Evolutionary conservation across 1,140 invertebrate genomes (phyloP).

Genomic region (Yoshiicerus persimilis): DNA sequence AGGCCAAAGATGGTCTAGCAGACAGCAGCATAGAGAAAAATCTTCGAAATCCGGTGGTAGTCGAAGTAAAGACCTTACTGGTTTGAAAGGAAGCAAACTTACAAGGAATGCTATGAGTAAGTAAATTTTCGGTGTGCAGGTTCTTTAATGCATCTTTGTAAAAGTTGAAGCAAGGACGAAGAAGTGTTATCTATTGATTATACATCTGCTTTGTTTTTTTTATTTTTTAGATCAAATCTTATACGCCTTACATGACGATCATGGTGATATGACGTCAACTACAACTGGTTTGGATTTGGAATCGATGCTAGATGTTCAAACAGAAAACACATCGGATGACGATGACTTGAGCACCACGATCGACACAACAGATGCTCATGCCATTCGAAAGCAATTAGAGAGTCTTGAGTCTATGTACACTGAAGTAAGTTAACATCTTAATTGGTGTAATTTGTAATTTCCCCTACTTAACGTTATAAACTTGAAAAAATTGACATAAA

Average conservation of each 20-base stretch:
- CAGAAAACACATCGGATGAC: constrained; percentile 63
- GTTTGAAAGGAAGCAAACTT: constrained; percentile 42
- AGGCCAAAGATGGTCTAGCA: constrained; percentile 34
- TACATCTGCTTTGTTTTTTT: background rate
- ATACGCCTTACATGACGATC: constrained; percentile 60
- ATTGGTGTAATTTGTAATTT: too few relatives aligned
- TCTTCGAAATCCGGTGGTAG: constrained; percentile 24
- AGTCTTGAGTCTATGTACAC: constrained; percentile 87
- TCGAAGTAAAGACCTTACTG: constrained; percentile 41
- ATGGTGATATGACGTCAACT: constrained; percentile 73
- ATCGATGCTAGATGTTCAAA: constrained; percentile 71
- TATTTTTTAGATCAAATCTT: constrained; percentile 45
- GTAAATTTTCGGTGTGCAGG: too few relatives aligned
- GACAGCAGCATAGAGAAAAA: constrained; percentile 32
- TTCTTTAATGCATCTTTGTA: too few relatives aligned
- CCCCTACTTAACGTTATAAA: too few relatives aligned
- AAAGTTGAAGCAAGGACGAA: background rate
- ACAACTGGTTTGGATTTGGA: constrained; percentile 78
- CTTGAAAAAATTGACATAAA: too few relatives aligned
- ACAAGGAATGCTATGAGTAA: constrained; percentile 48
- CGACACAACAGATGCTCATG: constrained; percentile 64
- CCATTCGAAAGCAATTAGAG: constrained; percentile 78
- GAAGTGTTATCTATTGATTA: background rate
- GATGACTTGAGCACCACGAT: constrained; percentile 68
- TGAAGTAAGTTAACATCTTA: constrained; percentile 59